Base-by-base conservation (phyloP, 2,113 vertebrate genomes). In the Corvus hawaiiensis region DNA sequence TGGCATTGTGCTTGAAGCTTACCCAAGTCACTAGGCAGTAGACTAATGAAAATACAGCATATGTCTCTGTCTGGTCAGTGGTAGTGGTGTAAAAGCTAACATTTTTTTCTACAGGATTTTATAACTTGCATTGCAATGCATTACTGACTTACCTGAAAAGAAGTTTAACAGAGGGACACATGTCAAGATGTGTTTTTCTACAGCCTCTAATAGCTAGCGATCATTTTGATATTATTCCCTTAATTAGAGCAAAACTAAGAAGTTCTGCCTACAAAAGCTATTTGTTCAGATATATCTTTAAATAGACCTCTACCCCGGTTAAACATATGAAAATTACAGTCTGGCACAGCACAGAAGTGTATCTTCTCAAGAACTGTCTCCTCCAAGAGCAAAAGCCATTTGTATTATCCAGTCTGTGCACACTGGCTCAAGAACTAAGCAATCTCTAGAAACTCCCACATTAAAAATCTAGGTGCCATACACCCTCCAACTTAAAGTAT, bases 41-140 rank as follows among this genome's bases (percentile, higher is more conserved):
- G 28, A 24, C 21, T 24, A 59, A 68, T 23, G 68, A 90, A 94
- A 93, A 97, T 62, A 59, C 18, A 89, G 93, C 28, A 11, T 86
- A 87, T 11, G 23, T 93, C 83, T 92, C 68, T 59, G 73, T 89
- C 93, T 93, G 78, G 51, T 77, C 92, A 97, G 83, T 91, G 87
- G 55, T 69, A 89, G 46, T 58, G 48, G 37, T 95, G 55, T 69
- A 90, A 80, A 93, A 84, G 6, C 11, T 28, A 43, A 48, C 14
- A 16, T 5, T 32, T 82, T 73, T 76, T 51, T 30, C 16, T 32
- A 24, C 10, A 1, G 8, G 6, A 21, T 92, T 96, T 97, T 95
- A 95, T 62, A 89, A 14, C 32, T 80, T 93, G 33, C 30, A 86
- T 56, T 63, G 22, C 59, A 81, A 86, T 74, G 24, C 14, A 55